Base-by-base conservation (phyloP, 2,113 vertebrate species). In the Campylomormyrus numenius region DNA sequence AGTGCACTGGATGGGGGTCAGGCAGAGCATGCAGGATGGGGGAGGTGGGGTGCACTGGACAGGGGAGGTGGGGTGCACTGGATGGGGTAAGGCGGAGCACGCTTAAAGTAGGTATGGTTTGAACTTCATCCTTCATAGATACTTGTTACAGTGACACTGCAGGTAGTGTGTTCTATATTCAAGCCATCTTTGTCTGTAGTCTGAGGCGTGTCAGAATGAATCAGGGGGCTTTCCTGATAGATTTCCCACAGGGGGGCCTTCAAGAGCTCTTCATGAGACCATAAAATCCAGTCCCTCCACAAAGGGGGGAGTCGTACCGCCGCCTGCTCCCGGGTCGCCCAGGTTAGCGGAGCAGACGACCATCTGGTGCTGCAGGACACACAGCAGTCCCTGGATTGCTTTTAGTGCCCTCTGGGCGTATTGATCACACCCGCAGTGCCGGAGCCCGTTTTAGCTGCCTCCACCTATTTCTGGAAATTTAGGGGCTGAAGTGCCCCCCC, bases 351-450 rank as follows among this genome's bases (percentile, higher is more conserved):
- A 80, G 24, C 1, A 8, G 13, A 35, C 24, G 49, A 35, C 90
- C 89, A 90, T 88, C 87, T 91, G 91, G 89, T 86, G 74, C 48
- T 77, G 62, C 39, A 62, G 83, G 87, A 87, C 85, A 86, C 58
- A 35, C 87, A 27, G 50, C 52, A 48, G 24, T 42, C 56, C 56
- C 87, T 3, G 84, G 46, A 5, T 8, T 21, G n/a, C 21, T 48
- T n/a, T 17, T 31, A 83, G 11, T 52, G 21, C 19, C 48, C n/a
- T 39, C 49, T n/a, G 70, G 62, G 27, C 19, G 21, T 35, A 83
- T n/a, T 45, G 88, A 56, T 66, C 10, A 49, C 17, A 45, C 58
- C 24, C n/a, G 8, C 15, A 46, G 15, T 84, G 17, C 39, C 7
- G 15, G 13, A 87, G 24, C 48, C 48, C 35, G 7, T 53, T 3